phyloP scores from a whole-genome alignment of 2,888 invertebrate species.

The Thymelicus sylvestris region DNA sequence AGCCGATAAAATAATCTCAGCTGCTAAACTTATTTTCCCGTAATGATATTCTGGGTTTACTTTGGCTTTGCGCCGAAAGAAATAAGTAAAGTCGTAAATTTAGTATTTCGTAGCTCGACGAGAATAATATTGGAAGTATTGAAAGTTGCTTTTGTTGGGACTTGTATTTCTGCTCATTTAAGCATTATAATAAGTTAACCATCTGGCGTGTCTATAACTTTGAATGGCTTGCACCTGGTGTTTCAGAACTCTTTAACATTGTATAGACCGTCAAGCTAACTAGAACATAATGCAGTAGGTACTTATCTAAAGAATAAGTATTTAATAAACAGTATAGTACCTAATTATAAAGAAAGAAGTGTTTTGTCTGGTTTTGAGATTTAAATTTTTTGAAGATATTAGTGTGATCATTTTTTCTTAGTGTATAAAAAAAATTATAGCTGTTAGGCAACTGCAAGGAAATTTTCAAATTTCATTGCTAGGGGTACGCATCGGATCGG shows the following conservation, averaged over 20 bases:
- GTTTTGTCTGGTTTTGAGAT: no score
- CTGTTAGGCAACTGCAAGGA: no score
- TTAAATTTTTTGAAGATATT: no score
- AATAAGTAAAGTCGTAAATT: constrained; percentile 35
- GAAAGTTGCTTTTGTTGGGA: constrained; percentile 30
- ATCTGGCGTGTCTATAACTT: constrained; percentile 23
- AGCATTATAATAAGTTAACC: constrained; percentile 4
- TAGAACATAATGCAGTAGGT: no score
- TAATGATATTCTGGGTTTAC: constrained; percentile 28
- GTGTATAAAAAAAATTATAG: no score
- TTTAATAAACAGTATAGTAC: no score
- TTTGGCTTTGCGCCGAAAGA: constrained; percentile 30
- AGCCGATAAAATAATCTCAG: constrained; percentile 8
- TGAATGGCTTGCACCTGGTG: constrained; percentile 9
- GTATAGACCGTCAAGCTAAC: no score
- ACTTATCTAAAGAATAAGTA: no score
- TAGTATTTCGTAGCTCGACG: constrained; percentile 33
- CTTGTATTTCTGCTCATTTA: constrained; percentile 22
- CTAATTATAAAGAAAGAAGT: no score
- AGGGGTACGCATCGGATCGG: no score
- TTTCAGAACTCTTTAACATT: background rate
- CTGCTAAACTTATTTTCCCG: constrained; percentile 18
- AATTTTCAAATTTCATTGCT: no score
- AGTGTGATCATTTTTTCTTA: no score
- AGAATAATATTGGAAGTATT: constrained; percentile 30